A percentile compares a stretch with the other conserved stretches of the same genome.
These are phyloP conservation scores for Zaprionus capensis DNA, from an alignment of 1,140 invertebrate species.

Conservation along the genomic window DNA sequence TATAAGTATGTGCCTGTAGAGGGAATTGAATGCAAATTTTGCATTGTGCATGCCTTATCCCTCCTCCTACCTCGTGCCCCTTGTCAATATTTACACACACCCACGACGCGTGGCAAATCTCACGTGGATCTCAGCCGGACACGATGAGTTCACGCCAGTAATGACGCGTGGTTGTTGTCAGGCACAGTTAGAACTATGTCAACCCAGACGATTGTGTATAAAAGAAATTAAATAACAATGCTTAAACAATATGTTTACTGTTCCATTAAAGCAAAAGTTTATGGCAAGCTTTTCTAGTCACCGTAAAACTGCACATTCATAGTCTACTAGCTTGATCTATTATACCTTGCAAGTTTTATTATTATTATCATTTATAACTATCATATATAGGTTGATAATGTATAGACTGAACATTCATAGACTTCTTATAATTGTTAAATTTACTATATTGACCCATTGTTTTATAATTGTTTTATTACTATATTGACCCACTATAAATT, in stretches of 20 bases:
- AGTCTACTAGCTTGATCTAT: no score
- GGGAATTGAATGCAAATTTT: not conserved
- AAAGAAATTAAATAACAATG: not conserved
- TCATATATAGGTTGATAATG: no score
- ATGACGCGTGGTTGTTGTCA: not conserved
- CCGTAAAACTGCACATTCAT: not conserved
- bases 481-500: no score
- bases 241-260: not conserved
- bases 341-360: no score
- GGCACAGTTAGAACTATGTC: not conserved
- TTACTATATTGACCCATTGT: no score
- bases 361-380: no score
- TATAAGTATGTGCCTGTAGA: no score
- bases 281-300: not conserved
- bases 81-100: constrained; percentile 50
- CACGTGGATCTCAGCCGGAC: constrained; percentile 27
- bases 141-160: not conserved
- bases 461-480: no score
- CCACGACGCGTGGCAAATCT: constrained; percentile 39
- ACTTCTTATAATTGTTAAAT: no score
- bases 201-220: not conserved
- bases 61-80: not conserved
- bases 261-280: not conserved
- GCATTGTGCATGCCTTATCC: not conserved
- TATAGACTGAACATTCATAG: no score